Evolutionary conservation across 2,888 invertebrate genomes (phyloP), one percentile per base, ranked within the genome.

Genomic region (Zelleria hepariella): DNA sequence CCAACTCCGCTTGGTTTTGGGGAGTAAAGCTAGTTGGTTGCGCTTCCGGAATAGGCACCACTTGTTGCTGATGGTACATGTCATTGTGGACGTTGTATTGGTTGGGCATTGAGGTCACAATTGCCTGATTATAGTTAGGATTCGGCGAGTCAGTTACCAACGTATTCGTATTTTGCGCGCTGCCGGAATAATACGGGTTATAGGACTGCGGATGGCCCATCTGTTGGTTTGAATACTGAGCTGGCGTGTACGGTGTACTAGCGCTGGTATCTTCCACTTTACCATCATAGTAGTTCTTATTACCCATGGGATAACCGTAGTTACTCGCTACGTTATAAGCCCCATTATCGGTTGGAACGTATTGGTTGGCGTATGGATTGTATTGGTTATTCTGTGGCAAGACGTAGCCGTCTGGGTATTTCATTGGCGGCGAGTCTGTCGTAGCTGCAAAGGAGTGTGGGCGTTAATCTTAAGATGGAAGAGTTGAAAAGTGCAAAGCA

Each of bases 391-490:
- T 68, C 65, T 77, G 77, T 6, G 80, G 77, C 70, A 78, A 70
- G 10, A 77, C 73, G 5, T 80, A 80, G 15, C 87, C 88, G 56
- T 88, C 87, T 2, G 83, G 80, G n/a, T 83, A 63, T 62, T 79
- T 78, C 73, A 79, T 76, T 70, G 80, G 79, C 23, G 73, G 66
- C 51, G 77, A 58, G 58, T 87, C 86, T 27, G 83, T 59, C 3
- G 59, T 77, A 7, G 87, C 84, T 86, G 81, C 10, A 80, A 82
- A 32, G 47, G 52, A 24, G 2, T 48, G 24, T 26, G 8, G n/a
- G 51, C 1, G 18, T 51, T 51, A 20, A 5, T 51, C 21, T 51
- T 18, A 21, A 7, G 10, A 51, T 8, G 1, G 8, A 18, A 21
- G 23, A 10, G 51, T 48, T 54, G n/a, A 23, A 54, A 25, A 4